These are phyloP conservation scores for Hydra vulgaris DNA, from an alignment of 30 jellyfish, hydroid and myxozoan genomes.

Conservation along the genomic window DNA sequence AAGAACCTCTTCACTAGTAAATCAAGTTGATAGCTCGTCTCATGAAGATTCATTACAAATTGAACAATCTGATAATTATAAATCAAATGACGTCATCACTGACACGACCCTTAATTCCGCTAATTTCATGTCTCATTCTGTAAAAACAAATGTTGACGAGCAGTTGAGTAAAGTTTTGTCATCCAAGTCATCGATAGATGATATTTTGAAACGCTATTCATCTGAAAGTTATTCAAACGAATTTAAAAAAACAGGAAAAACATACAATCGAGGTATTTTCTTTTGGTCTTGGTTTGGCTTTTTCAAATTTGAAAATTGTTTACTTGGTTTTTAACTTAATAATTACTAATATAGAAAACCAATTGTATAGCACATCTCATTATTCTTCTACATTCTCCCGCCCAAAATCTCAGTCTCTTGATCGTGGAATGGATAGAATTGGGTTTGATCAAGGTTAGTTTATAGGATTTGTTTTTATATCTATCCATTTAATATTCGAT, in stretches of 20 bases:
- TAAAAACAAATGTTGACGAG: neutral
- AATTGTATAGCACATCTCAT: neutral
- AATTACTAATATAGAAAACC: neutral
- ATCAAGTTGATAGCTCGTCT: neutral
- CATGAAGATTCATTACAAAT: neutral
- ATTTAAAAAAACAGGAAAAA: neutral
- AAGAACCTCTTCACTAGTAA: neutral
- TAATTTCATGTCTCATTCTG: neutral
- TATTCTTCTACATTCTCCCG: neutral
- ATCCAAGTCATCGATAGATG: neutral
- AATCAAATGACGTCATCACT: neutral
- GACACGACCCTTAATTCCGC: neutral
- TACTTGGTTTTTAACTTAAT: neutral
- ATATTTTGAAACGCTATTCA: conserved; percentile 6
- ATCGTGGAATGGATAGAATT: conserved; percentile 12
- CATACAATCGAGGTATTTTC: neutral
- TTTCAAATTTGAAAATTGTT: neutral
- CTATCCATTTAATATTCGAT: too few relatives aligned
- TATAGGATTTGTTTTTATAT: too few relatives aligned
- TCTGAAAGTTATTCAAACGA: neutral
- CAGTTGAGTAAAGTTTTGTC: neutral
- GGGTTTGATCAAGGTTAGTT: conserved; percentile 16
- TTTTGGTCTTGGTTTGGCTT: neutral
- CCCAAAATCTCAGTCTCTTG: conserved; percentile 30
- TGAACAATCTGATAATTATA: neutral